Evolutionary conservation across 1,140 invertebrate genomes (phyloP), one percentile per base, ranked within the genome.

Genomic region (Scaptodrosophila lebanonensis): DNA sequence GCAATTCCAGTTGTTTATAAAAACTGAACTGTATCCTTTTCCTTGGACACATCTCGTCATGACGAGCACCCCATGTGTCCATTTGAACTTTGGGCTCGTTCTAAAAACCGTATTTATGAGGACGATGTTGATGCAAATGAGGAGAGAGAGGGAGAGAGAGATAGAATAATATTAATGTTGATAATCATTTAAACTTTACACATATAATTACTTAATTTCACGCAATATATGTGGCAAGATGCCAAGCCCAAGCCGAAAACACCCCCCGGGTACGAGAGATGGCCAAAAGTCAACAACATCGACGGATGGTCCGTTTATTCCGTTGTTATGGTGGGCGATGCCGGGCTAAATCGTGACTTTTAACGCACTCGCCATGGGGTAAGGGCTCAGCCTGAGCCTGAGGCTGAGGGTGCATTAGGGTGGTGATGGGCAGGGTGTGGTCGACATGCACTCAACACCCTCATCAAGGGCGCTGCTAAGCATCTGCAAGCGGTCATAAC

Each of bases 121-220:
- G 38, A 35, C 27, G 32, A 29, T 50, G 20, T 33, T 22, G 42
- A 12, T 3, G 2, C n/a, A n/a, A 7, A 47, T 17, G 8, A 33
- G 13, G 32, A 11, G 1, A 13, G n/a, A 9, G 8, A 17, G 5
- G 33, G 30, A 35, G 15, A 32, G 25, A 18, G 36, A 27, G 25
- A 6, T 39, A 16, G 50, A 45, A 66, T 47, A 47, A 60, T 29
- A 42, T n/a, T 11, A 29, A 32, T 18, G 45, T 47, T 54, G 42
- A 32, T 42, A 1, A 35, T 29, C 59, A 52, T 43, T 40, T 58
- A 59, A 53, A 50, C 35, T 65, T 64, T 36, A 7, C 12, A 25
- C 47, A 53, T 50, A 75, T 75, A 84, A 83, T 84, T 79, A 67
- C 79, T 84, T 75, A 61, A 83, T 84, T 84, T 83, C 70, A 83